Evolutionary conservation across 2,797 vertebrate species (phyloP).

Genomic region (Fringilla coelebs): DNA sequence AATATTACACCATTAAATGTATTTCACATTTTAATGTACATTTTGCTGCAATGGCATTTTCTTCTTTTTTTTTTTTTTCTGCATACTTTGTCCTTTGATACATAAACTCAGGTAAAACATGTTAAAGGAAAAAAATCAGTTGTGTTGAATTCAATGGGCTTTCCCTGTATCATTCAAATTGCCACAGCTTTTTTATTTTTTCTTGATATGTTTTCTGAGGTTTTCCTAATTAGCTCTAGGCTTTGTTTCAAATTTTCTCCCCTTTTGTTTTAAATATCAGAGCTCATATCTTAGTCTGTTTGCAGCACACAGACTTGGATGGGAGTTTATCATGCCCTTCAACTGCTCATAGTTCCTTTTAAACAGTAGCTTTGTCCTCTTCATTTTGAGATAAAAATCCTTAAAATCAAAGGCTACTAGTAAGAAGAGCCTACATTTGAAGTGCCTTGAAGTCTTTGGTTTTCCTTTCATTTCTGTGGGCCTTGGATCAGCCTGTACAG

Average conservation of each 20-base stretch:
- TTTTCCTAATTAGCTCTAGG: not conserved
- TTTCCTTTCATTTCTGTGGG: slow-evolving; percentile 47
- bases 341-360: not conserved
- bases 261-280: not conserved
- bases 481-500: not conserved
- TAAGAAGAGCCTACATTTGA: slow-evolving; percentile 43
- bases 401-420: slow-evolving; percentile 51
- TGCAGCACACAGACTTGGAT: not conserved
- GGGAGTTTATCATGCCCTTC: not conserved
- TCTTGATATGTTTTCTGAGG: not conserved
- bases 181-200: not conserved
- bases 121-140: not conserved
- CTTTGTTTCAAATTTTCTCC: not conserved
- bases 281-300: not conserved
- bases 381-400: slow-evolving; percentile 41
- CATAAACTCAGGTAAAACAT: not conserved
- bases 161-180: not conserved
- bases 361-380: slow-evolving; percentile 23
- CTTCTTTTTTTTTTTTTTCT: not conserved
- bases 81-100: not conserved
- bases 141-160: not conserved
- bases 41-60: not conserved
- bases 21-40: not conserved
- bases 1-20: not conserved
- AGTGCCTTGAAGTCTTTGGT: slow-evolving; percentile 26